Evolutionary conservation across 2,113 vertebrate genomes (phyloP).

Genomic region (Setophaga coronata): DNA sequence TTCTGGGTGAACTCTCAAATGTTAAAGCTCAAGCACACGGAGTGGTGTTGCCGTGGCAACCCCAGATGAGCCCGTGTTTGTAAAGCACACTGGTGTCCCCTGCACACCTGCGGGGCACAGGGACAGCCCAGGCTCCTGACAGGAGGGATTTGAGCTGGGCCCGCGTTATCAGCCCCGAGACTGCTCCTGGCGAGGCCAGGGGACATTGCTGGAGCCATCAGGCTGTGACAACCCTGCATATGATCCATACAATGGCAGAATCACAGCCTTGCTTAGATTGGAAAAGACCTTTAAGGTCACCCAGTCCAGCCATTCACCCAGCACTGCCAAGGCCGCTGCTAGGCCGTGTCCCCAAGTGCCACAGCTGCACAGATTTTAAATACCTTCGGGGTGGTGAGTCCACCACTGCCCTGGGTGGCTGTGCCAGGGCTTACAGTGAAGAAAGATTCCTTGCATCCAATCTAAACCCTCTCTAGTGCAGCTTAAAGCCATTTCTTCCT

Average conservation of each 20-base stretch:
- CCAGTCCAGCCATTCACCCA: neutral
- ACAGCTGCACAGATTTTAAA: neutral
- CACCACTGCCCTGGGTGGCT: neutral
- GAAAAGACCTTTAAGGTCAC: neutral
- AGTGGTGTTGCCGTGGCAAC: constrained; percentile 47
- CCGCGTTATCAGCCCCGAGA: fast-evolving
- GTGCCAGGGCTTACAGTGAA: neutral
- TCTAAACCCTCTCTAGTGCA: neutral
- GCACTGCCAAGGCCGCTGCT: neutral
- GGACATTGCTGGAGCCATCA: neutral
- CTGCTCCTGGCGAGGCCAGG: neutral
- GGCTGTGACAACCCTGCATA: fast-evolving
- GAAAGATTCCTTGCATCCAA: neutral
- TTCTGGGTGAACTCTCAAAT: constrained; percentile 49
- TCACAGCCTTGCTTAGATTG: fast-evolving
- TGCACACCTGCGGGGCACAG: neutral
- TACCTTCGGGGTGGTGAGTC: neutral
- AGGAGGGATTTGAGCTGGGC: neutral
- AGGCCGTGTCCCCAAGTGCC: neutral
- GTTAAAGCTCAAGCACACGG: constrained; percentile 48
- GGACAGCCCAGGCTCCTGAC: neutral
- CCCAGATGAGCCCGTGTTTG: neutral
- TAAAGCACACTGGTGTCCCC: neutral
- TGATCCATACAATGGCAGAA: fast-evolving
- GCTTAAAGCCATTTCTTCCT: neutral